Conservation (phyloP, 2,888 invertebrate species). For the Aleiodes leptofemur region DNA sequence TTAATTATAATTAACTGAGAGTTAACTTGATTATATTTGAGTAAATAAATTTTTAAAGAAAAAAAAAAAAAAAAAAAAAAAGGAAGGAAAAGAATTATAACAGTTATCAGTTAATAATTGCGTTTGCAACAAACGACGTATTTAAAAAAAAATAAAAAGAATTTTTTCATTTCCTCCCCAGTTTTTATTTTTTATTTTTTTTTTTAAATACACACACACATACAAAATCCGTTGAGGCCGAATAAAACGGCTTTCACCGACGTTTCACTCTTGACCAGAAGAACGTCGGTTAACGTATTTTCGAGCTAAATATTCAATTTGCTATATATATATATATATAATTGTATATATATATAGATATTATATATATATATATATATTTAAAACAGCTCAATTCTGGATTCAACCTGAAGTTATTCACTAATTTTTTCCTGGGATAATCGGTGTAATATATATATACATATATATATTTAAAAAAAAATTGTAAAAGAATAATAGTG, state of each 20-base stretch:
- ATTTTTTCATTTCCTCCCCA: conserved; percentile 7
- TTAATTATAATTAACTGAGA: background rate
- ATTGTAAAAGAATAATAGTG: background rate
- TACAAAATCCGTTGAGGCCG: background rate
- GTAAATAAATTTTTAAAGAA: too few species aligned
- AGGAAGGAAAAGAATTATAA: background rate
- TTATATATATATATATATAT: too few species aligned
- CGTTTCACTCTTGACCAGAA: background rate
- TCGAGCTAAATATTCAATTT: background rate
- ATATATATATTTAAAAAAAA: too few species aligned
- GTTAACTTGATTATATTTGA: too few species aligned
- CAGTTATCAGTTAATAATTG: conserved; percentile 4
- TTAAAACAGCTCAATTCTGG: too few species aligned
- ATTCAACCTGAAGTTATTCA: too few species aligned
- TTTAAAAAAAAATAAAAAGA: background rate
- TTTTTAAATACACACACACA: background rate
- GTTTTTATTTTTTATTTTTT: conserved; percentile 4
- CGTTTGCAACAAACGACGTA: conserved; percentile 21
- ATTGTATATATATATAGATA: too few species aligned
- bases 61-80: too few species aligned
- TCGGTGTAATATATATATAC: too few species aligned
- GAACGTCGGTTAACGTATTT: conserved; percentile 4
- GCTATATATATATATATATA: too few species aligned
- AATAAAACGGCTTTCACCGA: conserved; percentile 16
- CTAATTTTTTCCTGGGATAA: too few species aligned